A percentile compares a stretch with the other conserved stretches of the same genome.
Conservation (phyloP, 2,888 invertebrate species). For the Ophion ellenae region DNA sequence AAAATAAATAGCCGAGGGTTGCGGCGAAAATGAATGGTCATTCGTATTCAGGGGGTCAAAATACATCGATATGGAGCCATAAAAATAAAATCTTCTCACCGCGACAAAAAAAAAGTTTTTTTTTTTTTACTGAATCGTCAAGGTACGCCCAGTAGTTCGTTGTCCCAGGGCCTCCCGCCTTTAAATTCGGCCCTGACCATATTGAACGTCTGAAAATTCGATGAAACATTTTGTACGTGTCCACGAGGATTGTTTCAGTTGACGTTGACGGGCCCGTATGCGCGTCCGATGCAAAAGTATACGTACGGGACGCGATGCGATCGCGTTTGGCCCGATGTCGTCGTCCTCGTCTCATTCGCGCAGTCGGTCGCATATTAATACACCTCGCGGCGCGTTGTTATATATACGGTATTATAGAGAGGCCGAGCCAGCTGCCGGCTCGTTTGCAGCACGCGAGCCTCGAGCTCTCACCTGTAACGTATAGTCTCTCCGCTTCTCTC, state of each 20-base stretch:
- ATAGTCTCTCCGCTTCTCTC: slow-evolving; percentile 73
- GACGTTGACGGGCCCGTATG: background rate
- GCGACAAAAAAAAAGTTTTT: too few relatives aligned
- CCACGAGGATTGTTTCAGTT: background rate
- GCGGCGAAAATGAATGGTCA: too few relatives aligned
- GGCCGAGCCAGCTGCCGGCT: slow-evolving; percentile 80
- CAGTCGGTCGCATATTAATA: slow-evolving; percentile 81
- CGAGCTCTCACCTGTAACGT: slow-evolving; percentile 82
- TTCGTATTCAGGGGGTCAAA: too few relatives aligned
- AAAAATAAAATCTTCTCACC: too few relatives aligned
- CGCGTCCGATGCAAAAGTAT: background rate
- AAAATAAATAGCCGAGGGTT: too few relatives aligned
- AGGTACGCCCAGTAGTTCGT: too few relatives aligned
- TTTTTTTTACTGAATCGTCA: too few relatives aligned
- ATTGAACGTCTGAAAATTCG: background rate
- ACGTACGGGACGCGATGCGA: slow-evolving; percentile 29
- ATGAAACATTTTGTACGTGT: too few relatives aligned
- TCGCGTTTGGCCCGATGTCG: slow-evolving; percentile 52
- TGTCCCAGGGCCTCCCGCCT: too few relatives aligned
- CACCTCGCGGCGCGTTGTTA: slow-evolving; percentile 58
- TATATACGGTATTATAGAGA: slow-evolving; percentile 65
- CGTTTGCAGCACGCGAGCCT: slow-evolving; percentile 82
- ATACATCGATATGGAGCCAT: too few relatives aligned
- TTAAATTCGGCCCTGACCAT: too few relatives aligned
- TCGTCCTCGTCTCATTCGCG: slow-evolving; percentile 72